phyloP scores from a whole-genome alignment of 2,797 vertebrate genomes.

The Gymnothorax reevesii region DNA sequence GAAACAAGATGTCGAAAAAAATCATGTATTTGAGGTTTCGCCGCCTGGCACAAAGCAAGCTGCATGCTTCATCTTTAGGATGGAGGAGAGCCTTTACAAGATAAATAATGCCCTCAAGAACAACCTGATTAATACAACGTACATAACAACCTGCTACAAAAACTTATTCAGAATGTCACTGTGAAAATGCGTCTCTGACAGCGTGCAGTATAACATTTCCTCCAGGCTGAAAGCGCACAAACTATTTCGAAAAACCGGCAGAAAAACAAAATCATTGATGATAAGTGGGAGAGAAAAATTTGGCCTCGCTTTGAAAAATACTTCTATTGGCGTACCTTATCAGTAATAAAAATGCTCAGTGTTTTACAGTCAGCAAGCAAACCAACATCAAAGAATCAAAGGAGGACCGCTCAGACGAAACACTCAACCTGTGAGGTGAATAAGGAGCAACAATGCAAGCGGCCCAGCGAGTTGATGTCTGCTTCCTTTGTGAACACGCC shows the following conservation, averaged over 20 bases:
- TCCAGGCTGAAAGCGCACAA: background rate
- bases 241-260: background rate
- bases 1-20: too few species aligned
- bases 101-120: background rate
- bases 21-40: too few species aligned
- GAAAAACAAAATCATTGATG: background rate
- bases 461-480: background rate
- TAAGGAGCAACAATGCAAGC: background rate
- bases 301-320: background rate
- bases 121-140: background rate
- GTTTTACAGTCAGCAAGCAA: too few species aligned
- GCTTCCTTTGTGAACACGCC: background rate
- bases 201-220: background rate
- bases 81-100: background rate
- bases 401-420: background rate
- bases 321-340: background rate
- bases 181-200: background rate
- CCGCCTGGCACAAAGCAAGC: too few species aligned
- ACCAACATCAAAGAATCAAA: background rate
- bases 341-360: background rate
- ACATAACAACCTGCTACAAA: background rate
- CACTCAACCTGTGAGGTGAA: background rate
- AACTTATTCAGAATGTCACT: background rate
- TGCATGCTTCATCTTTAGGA: background rate
- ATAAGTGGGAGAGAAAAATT: background rate